These are phyloP conservation scores for Latrodectus elegans DNA, from an alignment of 2,888 invertebrate species.

Conservation along the genomic window DNA sequence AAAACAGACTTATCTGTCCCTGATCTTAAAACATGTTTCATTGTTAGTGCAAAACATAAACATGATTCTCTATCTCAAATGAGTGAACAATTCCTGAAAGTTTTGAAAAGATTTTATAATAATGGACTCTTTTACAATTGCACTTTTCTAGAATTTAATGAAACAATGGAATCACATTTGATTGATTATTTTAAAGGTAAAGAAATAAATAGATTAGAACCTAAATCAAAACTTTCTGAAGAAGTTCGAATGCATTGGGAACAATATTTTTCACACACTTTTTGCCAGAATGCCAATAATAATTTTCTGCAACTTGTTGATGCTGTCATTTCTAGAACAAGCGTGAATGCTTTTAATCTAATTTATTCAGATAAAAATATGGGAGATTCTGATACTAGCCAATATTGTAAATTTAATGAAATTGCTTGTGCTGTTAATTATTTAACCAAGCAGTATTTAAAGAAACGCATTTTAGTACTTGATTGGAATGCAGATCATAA, in stretches of 20 bases:
- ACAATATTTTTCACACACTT: constrained; percentile 73
- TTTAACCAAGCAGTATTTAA: constrained; percentile 67
- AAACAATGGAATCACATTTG: constrained; percentile 81
- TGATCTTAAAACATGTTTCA: constrained; percentile 82
- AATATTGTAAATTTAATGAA: constrained; percentile 79
- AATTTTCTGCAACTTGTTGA: constrained; percentile 83
- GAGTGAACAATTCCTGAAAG: constrained; percentile 82
- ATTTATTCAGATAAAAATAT: constrained; percentile 80
- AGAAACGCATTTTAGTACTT: constrained; percentile 79
- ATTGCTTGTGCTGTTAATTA: constrained; percentile 77
- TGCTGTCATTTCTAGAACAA: constrained; percentile 80
- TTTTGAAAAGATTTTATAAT: constrained; percentile 83
- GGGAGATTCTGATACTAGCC: constrained; percentile 76
- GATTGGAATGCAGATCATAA: constrained; percentile 99
- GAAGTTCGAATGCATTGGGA: constrained; percentile 75
- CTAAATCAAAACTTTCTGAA: constrained; percentile 76
- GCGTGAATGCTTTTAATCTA: constrained; percentile 86
- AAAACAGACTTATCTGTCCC: constrained; percentile 76
- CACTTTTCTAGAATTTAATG: constrained; percentile 76
- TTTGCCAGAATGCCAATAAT: constrained; percentile 75
- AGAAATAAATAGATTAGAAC: constrained; percentile 78
- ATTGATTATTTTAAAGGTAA: constrained; percentile 80
- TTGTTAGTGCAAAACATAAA: constrained; percentile 85
- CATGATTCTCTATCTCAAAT: constrained; percentile 14
- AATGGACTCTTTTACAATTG: constrained; percentile 82